A percentile compares a stretch with the other conserved stretches of the same genome.
phyloP scores from a whole-genome alignment of 2,888 invertebrate species.

The Junonia oenone region DNA sequence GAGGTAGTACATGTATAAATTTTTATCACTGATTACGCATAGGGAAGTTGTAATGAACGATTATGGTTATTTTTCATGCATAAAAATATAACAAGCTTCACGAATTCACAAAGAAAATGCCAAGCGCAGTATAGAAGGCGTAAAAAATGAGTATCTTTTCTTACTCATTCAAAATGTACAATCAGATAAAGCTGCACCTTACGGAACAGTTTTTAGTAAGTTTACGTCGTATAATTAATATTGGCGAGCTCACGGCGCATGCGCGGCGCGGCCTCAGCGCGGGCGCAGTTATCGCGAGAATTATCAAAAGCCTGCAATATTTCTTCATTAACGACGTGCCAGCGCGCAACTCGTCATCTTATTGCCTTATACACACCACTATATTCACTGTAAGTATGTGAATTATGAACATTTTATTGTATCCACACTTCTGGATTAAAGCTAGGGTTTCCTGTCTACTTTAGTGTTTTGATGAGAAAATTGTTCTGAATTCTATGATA shows the following conservation, averaged over 20 bases:
- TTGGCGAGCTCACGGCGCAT: conserved; percentile 42
- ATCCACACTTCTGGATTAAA: conserved; percentile 27
- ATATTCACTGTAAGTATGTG: conserved; percentile 31
- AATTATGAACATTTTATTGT: conserved; percentile 33
- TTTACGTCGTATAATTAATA: conserved; percentile 54
- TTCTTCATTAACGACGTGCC: conserved; percentile 72
- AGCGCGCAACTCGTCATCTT: conserved; percentile 48
- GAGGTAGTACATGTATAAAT: too few relatives aligned
- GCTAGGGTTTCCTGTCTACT: conserved; percentile 4
- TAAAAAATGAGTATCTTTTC: conserved; percentile 31
- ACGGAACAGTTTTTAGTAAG: conserved; percentile 29
- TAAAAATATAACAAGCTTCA: not conserved
- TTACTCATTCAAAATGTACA: conserved; percentile 17
- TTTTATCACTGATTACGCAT: not conserved
- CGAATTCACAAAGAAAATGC: not conserved
- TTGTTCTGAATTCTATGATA: not conserved
- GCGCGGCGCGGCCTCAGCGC: conserved; percentile 39
- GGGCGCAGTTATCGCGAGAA: conserved; percentile 52
- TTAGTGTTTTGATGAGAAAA: not conserved
- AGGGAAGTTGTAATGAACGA: not conserved
- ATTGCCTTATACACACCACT: conserved; percentile 45
- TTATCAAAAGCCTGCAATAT: conserved; percentile 70
- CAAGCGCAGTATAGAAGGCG: conserved; percentile 3
- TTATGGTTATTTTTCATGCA: not conserved
- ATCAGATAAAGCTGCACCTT: conserved; percentile 31